phyloP scores from a whole-genome alignment of 2,113 vertebrate genomes.

The Myiagra hebetior region DNA sequence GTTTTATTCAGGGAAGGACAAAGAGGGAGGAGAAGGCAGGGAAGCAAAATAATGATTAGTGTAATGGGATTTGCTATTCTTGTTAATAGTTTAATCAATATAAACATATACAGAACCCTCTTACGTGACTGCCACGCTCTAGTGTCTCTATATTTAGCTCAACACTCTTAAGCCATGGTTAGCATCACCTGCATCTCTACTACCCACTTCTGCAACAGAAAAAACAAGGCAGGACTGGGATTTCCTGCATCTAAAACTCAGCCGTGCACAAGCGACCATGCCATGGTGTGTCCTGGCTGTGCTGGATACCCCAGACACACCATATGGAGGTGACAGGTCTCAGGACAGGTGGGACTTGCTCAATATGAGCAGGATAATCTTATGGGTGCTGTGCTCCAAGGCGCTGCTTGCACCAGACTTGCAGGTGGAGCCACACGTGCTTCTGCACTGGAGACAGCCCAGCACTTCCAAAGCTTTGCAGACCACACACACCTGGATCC shows the following conservation, averaged over 20 bases:
- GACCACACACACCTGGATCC: not conserved
- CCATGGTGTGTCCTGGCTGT: not conserved
- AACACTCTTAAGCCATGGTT: not conserved
- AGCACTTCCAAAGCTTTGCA: not conserved
- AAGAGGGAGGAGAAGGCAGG: not conserved
- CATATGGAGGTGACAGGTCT: fast-evolving
- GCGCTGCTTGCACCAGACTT: not conserved
- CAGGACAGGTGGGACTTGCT: too few relatives aligned
- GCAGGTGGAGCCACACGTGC: not conserved
- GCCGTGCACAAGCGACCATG: not conserved
- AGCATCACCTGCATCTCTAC: not conserved
- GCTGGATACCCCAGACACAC: not conserved
- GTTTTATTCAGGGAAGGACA: not conserved
- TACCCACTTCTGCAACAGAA: not conserved
- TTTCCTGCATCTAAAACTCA: not conserved
- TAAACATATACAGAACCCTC: not conserved
- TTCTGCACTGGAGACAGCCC: not conserved
- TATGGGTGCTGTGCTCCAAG: not conserved
- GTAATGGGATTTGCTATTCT: constrained; percentile 22
- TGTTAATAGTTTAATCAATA: constrained; percentile 20
- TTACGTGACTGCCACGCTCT: not conserved
- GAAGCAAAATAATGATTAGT: not conserved
- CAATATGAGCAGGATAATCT: not conserved
- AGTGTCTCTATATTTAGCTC: not conserved
- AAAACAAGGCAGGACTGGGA: not conserved